phyloP scores from a whole-genome alignment of 2,888 invertebrate species.

The Ochropacha duplaris region DNA sequence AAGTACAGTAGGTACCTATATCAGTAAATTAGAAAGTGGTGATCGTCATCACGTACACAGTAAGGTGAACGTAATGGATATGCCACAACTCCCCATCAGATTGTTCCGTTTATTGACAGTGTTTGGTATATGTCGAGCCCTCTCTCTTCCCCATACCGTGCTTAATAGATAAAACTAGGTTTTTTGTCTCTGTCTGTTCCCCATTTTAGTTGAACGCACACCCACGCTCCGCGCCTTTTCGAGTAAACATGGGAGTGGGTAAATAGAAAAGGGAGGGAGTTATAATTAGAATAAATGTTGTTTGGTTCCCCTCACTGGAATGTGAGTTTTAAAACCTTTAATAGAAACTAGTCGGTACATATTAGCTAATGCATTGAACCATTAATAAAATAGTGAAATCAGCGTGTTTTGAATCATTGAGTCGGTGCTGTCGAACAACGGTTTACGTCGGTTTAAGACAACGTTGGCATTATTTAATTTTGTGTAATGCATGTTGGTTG shows the following conservation, averaged over 20 bases:
- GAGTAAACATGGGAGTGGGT: conserved; percentile 77
- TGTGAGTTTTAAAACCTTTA: conserved; percentile 23
- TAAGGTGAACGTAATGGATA: conserved; percentile 61
- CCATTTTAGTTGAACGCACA: conserved; percentile 74
- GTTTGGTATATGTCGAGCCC: conserved; percentile 46
- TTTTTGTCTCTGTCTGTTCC: conserved; percentile 74
- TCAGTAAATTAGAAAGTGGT: conserved; percentile 65
- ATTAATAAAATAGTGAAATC: background rate
- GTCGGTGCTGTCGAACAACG: background rate
- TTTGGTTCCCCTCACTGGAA: conserved; percentile 47
- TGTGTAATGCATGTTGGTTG: background rate
- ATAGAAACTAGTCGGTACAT: background rate
- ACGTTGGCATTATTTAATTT: background rate
- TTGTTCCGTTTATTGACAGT: conserved; percentile 64
- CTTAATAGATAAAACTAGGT: conserved; percentile 47
- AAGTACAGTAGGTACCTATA: conserved; percentile 17
- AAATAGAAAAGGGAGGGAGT: conserved; percentile 77
- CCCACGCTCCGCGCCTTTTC: conserved; percentile 78
- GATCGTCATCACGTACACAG: conserved; percentile 54
- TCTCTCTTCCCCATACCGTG: conserved; percentile 55
- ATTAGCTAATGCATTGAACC: conserved; percentile 12
- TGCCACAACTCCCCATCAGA: conserved; percentile 58
- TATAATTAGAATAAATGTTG: conserved; percentile 80
- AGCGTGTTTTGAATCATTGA: background rate
- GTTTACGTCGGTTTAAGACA: background rate